A percentile compares a stretch with the other conserved stretches of the same genome.
Evolutionary conservation across 2,113 vertebrate genomes (phyloP).

Genomic region (Pteruthius melanotis): DNA sequence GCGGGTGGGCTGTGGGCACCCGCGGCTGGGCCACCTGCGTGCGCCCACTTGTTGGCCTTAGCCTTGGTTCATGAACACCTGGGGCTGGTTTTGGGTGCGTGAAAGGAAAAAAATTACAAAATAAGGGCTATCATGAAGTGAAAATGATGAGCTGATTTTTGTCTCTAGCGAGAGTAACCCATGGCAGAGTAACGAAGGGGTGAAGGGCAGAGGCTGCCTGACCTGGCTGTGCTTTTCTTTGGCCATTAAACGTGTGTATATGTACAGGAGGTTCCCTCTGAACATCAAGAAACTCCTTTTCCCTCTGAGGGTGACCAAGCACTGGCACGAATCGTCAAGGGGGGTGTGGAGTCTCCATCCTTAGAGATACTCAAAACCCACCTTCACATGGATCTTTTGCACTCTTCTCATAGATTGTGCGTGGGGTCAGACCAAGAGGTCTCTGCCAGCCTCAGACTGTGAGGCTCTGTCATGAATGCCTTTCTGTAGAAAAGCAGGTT

Average conservation of each 20-base stretch:
- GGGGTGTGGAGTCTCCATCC: not conserved
- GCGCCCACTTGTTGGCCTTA: not conserved
- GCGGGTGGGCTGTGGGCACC: accelerated
- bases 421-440: not conserved
- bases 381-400: not conserved
- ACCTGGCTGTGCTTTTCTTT: accelerated
- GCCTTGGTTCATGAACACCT: accelerated
- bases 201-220: not conserved
- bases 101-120: accelerated
- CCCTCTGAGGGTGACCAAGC: no score
- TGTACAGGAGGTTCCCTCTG: not conserved
- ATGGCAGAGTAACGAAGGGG: no score
- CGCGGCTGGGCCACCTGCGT: accelerated
- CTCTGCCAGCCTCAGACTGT: no score
- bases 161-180: not conserved
- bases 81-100: accelerated
- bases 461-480: not conserved
- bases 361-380: not conserved
- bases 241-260: accelerated
- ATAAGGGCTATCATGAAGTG: accelerated
- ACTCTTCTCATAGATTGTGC: not conserved
- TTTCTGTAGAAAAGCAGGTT: not conserved
- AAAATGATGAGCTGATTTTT: no score
- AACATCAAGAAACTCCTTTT: accelerated
- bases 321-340: not conserved